Percentiles rank a stretch among this genome's conserved stretches.
Evolutionary conservation across 2,888 invertebrate genomes (phyloP).

Genomic region (Cheilosia soror): DNA sequence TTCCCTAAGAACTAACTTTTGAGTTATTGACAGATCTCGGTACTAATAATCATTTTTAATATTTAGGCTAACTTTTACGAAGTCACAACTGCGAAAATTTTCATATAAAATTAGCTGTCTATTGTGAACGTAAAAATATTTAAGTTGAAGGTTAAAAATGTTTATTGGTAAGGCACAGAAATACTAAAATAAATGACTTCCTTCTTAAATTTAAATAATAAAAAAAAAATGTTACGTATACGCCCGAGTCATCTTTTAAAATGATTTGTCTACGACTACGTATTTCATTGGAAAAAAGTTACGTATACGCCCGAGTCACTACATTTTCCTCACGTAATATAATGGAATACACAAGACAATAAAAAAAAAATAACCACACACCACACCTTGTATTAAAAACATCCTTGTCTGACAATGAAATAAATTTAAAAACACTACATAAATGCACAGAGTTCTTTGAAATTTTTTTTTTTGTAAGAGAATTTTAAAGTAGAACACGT

Average conservation of each 20-base stretch:
- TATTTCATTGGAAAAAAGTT: not conserved
- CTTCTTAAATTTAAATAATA: too few relatives aligned
- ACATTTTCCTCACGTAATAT: not conserved
- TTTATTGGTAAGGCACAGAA: too few relatives aligned
- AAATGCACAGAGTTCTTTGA: constrained; percentile 57
- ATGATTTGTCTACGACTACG: too few relatives aligned
- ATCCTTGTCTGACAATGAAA: constrained; percentile 28
- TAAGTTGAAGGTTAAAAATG: too few relatives aligned
- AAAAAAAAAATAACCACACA: constrained; percentile 37
- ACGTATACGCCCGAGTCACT: not conserved
- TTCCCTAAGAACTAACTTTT: too few relatives aligned
- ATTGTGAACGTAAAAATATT: too few relatives aligned
- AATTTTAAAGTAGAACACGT: constrained; percentile 74
- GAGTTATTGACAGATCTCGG: too few relatives aligned
- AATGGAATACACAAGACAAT: not conserved
- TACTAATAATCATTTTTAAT: too few relatives aligned
- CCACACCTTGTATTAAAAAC: constrained; percentile 40
- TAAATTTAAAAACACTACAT: constrained; percentile 52
- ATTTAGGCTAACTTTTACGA: too few relatives aligned
- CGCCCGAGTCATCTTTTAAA: not conserved
- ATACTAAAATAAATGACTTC: too few relatives aligned
- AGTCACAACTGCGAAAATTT: too few relatives aligned
- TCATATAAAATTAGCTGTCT: too few relatives aligned
- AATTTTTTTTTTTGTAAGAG: constrained; percentile 27
- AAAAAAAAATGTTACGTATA: constrained; percentile 27